A percentile compares a stretch with the other conserved stretches of the same genome.
phyloP scores from a whole-genome alignment of 1,140 invertebrate genomes.

The Lasaia peninsularis region DNA sequence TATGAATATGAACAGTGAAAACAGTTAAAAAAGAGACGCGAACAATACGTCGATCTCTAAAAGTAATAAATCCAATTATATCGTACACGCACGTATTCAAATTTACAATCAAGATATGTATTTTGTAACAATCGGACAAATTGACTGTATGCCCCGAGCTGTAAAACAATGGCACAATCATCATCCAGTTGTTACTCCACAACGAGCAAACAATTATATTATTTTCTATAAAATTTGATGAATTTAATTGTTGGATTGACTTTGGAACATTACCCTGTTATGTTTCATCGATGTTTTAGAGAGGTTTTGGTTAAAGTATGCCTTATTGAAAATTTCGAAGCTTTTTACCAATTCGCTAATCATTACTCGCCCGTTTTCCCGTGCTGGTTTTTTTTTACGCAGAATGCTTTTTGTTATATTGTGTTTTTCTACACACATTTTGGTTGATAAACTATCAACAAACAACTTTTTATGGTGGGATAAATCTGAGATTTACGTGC shows the following conservation, averaged over 20 bases:
- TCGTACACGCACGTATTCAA: constrained; percentile 29
- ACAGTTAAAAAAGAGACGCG: constrained; percentile 9
- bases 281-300: background rate
- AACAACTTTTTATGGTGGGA: no score
- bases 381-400: no score
- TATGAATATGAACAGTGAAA: background rate
- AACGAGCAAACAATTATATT: constrained; percentile 57
- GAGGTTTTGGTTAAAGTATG: background rate
- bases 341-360: no score
- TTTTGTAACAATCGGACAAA: constrained; percentile 72
- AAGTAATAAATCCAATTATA: constrained; percentile 30
- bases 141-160: constrained; percentile 55
- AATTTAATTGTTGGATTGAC: constrained; percentile 20
- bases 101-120: constrained; percentile 57
- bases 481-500: no score
- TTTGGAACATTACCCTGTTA: background rate
- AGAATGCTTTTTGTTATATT: no score
- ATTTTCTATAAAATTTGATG: constrained; percentile 43
- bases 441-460: no score
- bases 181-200: constrained; percentile 56
- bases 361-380: no score
- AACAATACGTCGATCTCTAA: constrained; percentile 23
- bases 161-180: constrained; percentile 70
- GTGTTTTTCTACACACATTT: no score
- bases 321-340: background rate